phyloP scores from a whole-genome alignment of 2,888 invertebrate species.

The Lasioglossum malachurum region DNA sequence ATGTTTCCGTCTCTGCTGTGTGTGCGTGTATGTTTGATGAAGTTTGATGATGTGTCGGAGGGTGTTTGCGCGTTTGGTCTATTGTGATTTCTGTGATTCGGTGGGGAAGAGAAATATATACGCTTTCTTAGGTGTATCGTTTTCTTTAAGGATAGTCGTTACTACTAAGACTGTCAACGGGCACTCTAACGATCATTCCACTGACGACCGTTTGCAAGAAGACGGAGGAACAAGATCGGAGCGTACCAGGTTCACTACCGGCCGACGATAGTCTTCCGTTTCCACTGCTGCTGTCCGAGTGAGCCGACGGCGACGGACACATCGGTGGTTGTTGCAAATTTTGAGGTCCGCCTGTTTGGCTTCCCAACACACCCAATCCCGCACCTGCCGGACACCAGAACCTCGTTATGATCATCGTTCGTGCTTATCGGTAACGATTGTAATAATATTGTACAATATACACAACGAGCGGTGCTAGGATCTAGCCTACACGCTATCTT shows the following conservation, averaged over 20 bases:
- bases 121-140: conserved; percentile 18
- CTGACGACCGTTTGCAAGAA: conserved; percentile 68
- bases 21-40: background rate
- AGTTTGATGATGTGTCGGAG: background rate
- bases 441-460: background rate
- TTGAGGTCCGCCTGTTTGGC: conserved; percentile 83
- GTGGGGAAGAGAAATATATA: conserved; percentile 15
- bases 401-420: conserved; percentile 36
- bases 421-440: background rate
- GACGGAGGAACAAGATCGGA: conserved; percentile 72
- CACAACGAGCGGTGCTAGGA: background rate
- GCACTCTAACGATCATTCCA: conserved; percentile 62
- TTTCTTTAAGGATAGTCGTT: conserved; percentile 15
- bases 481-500: background rate
- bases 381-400: conserved; percentile 79
- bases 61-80: conserved; percentile 3
- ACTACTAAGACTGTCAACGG: conserved; percentile 44
- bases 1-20: background rate
- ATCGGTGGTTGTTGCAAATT: conserved; percentile 87
- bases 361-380: conserved; percentile 83
- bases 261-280: conserved; percentile 93
- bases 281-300: conserved; percentile 94
- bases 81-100: background rate
- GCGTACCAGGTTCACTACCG: conserved; percentile 89
- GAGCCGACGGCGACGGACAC: conserved; percentile 94